Evolutionary conservation across 2,888 invertebrate species (phyloP).

Genomic region (Tetragonula carbonaria): DNA sequence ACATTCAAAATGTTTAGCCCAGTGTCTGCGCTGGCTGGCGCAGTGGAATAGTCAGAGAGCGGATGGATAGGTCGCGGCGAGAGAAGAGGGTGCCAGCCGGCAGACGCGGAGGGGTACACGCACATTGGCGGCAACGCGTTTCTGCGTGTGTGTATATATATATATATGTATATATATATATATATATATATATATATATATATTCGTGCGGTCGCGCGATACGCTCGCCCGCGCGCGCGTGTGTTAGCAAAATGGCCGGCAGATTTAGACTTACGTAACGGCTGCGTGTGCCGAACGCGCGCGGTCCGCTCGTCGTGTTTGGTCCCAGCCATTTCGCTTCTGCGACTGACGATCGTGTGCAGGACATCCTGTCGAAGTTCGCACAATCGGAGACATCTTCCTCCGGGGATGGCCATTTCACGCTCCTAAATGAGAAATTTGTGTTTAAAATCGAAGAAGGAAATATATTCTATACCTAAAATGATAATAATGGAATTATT

Average conservation of each 20-base stretch:
- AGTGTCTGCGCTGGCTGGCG: conserved; percentile 12
- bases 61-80: conserved; percentile 11
- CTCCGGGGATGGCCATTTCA: neutral
- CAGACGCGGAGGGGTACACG: conserved; percentile 46
- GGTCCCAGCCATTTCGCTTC: conserved; percentile 50
- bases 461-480: too few species aligned
- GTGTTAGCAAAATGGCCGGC: conserved; percentile 81
- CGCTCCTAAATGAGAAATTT: neutral
- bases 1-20: conserved; percentile 70
- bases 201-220: conserved; percentile 13
- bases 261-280: conserved; percentile 81
- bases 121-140: conserved; percentile 13
- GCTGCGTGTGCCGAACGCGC: conserved; percentile 71
- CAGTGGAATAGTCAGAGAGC: conserved; percentile 8
- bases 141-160: neutral
- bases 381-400: neutral
- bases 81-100: conserved; percentile 28
- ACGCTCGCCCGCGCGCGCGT: conserved; percentile 43
- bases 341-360: neutral
- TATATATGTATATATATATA: too few species aligned
- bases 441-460: too few species aligned
- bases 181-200: too few species aligned
- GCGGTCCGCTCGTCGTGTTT: conserved; percentile 52
- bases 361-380: conserved; percentile 11
- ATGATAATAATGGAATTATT: too few species aligned